A percentile compares a stretch with the other conserved stretches of the same genome.
Conservation (phyloP, 2,797 vertebrate genomes). For the Coccyzus lansbergi region DNA sequence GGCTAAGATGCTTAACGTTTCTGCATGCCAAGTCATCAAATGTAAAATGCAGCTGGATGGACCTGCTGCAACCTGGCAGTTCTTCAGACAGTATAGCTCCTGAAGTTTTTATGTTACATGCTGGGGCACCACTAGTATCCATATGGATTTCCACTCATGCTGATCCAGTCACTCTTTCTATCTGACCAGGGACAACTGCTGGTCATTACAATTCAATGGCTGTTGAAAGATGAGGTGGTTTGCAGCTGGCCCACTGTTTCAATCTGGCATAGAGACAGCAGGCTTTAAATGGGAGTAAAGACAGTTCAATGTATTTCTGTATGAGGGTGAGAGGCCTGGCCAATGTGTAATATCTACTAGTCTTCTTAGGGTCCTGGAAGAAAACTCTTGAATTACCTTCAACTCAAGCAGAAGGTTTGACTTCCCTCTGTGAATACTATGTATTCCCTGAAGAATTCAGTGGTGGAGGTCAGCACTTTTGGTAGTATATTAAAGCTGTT, state of each 20-base stretch:
- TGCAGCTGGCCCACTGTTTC: not conserved
- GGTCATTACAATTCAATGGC: not conserved
- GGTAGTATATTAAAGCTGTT: not conserved
- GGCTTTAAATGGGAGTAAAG: rapidly evolving
- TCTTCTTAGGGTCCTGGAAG: not conserved
- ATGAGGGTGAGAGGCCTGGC: not conserved
- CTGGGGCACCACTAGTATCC: rapidly evolving
- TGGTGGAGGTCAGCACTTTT: not conserved
- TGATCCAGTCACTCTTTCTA: not conserved
- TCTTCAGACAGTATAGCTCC: not conserved
- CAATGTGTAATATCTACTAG: not conserved
- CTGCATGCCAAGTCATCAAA: not conserved
- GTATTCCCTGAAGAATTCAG: not conserved
- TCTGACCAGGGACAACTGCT: not conserved
- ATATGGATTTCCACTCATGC: rapidly evolving
- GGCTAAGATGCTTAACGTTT: not conserved
- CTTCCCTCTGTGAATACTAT: not conserved
- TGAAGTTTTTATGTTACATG: rapidly evolving
- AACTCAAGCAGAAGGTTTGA: not conserved
- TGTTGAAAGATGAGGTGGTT: not conserved
- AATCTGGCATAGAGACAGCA: not conserved
- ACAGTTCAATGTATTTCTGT: not conserved
- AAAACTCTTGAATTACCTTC: not conserved
- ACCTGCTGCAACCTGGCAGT: not conserved
- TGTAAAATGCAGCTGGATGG: not conserved